Evolutionary conservation across 2,888 invertebrate species (phyloP), one percentile per base, ranked within the genome.

Genomic region (Rhamnusium bicolor): DNA sequence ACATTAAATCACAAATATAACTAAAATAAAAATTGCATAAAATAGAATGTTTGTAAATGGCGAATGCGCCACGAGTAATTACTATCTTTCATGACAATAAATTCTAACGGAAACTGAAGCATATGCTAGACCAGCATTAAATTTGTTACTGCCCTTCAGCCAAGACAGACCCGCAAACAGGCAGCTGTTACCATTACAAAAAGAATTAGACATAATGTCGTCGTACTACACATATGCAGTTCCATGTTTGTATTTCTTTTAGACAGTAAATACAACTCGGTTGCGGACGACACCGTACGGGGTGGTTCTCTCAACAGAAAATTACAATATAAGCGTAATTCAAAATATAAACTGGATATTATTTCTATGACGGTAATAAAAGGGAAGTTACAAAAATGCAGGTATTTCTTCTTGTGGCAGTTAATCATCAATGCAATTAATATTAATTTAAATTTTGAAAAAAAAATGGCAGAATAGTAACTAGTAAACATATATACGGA

Each of bases 61-160:
- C 40, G 40, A 10, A 40, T 40, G 40, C 40, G 40, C 40, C 40
- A n/a, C 1, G 40, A 5, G 40, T 40, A 40, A 40, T 40, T 40
- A n/a, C n/a, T 14, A 40, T 40, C 3, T 1, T 40, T 12, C n/a
- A 40, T n/a, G 40, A 40, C 40, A 40, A n/a, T n/a, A n/a, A n/a
- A 40, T 10, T 12, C 40, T 5, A n/a, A 40, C 40, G 40, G n/a
- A 40, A 40, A 32, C 29, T 32, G 29, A 8, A 32, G n/a, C 40
- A n/a, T n/a, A 51, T 51, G 16, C 51, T 51, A 51, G 51, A 51
- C 18, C 12, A 19, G 19, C 18, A 18, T 18, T 51, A 51, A 51
- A 51, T 51, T 51, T 51, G 18, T 51, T 51, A 51, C 7, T 51
- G 51, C 19, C 19, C 51, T 51, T 51, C 18, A 51, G 18, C 49